These are phyloP conservation scores for Perdita meconis DNA, from an alignment of 2,888 invertebrate genomes.

Conservation along the genomic window DNA sequence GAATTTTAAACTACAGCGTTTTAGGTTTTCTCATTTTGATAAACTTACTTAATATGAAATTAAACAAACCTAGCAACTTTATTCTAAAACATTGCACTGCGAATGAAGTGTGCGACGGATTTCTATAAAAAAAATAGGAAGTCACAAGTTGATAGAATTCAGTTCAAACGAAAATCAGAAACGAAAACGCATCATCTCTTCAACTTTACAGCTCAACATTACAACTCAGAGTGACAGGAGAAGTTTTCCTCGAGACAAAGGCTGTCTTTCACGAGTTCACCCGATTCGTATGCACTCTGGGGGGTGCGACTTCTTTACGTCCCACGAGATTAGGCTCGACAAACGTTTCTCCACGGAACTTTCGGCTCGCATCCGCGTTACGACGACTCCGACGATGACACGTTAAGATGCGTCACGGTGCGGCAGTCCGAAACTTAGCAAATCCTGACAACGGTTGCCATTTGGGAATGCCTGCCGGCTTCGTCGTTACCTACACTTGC, in stretches of 20 bases:
- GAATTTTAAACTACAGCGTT: neutral
- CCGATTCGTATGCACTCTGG: constrained; percentile 56
- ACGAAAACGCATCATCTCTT: no score
- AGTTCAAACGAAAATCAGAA: no score
- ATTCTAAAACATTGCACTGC: no score
- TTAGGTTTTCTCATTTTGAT: neutral
- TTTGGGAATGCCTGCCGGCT: constrained; percentile 64
- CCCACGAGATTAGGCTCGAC: constrained; percentile 68
- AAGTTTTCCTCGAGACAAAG: constrained; percentile 4
- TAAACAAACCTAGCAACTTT: neutral
- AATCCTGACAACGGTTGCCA: constrained; percentile 72
- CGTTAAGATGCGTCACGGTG: constrained; percentile 73
- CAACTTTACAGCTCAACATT: no score
- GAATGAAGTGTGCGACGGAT: no score
- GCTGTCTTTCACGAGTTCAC: neutral
- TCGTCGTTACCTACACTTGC: constrained; percentile 67
- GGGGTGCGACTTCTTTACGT: constrained; percentile 47
- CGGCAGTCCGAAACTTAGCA: constrained; percentile 66
- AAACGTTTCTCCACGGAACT: constrained; percentile 55
- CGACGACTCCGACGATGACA: constrained; percentile 47
- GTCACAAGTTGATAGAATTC: no score
- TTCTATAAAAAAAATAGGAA: no score
- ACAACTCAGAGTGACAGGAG: neutral
- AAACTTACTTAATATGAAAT: neutral
- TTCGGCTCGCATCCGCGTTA: constrained; percentile 43